Conservation (phyloP, 2,797 vertebrate species). For the Catharus ustulatus region DNA sequence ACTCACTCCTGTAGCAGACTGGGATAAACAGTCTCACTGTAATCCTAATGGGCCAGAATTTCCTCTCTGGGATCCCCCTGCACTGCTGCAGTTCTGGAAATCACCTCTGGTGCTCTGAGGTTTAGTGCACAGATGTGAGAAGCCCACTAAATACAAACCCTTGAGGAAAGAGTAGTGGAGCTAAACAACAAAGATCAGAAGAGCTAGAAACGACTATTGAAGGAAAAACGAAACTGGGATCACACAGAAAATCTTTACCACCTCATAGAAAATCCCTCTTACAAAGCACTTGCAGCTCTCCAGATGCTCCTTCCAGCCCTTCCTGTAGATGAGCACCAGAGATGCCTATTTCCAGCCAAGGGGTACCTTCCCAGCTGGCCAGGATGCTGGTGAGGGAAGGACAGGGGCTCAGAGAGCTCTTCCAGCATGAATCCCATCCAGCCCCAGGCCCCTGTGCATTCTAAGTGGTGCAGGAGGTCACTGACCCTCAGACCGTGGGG, state of each 20-base stretch:
- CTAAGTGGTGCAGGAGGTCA: not conserved
- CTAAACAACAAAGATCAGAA: not conserved
- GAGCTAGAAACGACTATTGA: not conserved
- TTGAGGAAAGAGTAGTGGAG: not conserved
- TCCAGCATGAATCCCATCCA: not conserved
- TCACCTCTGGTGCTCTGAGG: not conserved
- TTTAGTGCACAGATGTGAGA: not conserved
- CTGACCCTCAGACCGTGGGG: too few relatives aligned
- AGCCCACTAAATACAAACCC: not conserved
- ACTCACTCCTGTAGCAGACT: not conserved
- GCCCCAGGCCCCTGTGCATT: too few relatives aligned
- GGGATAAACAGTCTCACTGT: not conserved
- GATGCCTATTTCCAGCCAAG: not conserved
- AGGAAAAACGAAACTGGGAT: not conserved
- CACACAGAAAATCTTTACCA: not conserved
- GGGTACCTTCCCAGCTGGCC: not conserved
- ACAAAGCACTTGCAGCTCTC: not conserved
- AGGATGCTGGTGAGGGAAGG: not conserved
- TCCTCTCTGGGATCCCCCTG: not conserved
- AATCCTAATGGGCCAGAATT: not conserved
- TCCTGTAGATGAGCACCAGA: not conserved
- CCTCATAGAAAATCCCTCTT: not conserved
- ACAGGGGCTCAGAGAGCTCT: not conserved
- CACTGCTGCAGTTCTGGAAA: not conserved
- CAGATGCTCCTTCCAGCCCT: not conserved